Evolutionary conservation across 2,797 vertebrate species (phyloP).

Genomic region (Sebastolobus altivelis): DNA sequence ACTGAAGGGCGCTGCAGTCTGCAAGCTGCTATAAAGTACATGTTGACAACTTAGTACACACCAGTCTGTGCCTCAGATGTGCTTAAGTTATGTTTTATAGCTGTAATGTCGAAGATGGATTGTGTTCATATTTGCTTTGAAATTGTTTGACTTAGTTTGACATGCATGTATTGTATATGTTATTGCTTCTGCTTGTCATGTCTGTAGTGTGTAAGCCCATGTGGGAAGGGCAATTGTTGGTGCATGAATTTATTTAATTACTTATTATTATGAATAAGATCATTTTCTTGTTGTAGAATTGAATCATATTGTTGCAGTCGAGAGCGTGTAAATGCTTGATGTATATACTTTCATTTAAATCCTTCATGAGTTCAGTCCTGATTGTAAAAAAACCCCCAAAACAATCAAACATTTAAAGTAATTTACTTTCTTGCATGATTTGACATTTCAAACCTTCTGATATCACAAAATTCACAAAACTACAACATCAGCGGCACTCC

Average conservation of each 20-base stretch:
- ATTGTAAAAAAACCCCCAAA: neutral
- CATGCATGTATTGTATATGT: rapidly evolving
- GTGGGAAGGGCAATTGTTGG: too few relatives aligned
- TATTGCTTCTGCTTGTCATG: too few relatives aligned
- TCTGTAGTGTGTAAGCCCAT: too few relatives aligned
- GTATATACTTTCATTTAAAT: neutral
- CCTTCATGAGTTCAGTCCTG: neutral
- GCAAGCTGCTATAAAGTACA: neutral
- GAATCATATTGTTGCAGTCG: neutral
- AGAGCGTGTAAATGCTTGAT: neutral
- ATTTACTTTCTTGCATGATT: conserved; percentile 5
- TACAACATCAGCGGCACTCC: neutral
- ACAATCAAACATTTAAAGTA: neutral
- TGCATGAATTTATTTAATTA: too few relatives aligned
- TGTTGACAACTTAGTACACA: neutral
- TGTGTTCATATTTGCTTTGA: too few relatives aligned
- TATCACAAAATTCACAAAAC: neutral
- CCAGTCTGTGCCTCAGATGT: neutral
- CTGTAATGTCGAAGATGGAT: too few relatives aligned
- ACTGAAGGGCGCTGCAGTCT: conserved; percentile 28
- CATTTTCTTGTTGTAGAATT: neutral
- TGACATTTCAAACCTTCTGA: neutral
- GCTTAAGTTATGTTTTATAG: too few relatives aligned
- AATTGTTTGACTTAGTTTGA: too few relatives aligned
- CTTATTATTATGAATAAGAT: neutral